Base-by-base conservation (phyloP, 1,140 invertebrate species). In the Cotesia typhae region DNA sequence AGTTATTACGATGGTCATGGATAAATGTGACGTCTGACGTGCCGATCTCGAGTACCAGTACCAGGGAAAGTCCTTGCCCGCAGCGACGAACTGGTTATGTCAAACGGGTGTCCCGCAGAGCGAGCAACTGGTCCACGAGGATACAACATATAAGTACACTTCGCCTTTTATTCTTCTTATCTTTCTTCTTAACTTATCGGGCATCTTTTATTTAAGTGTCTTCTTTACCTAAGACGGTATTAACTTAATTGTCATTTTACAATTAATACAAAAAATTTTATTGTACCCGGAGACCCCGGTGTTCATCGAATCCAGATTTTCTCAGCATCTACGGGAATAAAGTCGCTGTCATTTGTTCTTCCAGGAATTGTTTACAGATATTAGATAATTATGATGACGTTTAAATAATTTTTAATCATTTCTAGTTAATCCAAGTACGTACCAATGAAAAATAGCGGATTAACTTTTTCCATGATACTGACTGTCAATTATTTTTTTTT, bases 51-150 rank as follows among this genome's bases (percentile, higher is more conserved):
- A 55, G 9, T 57, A 12, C 1, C 60, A 12, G 37, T 12, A 53
- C 14, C 1, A 67, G 17, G 47, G 64, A 53, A 65, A 70, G 60
- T 61, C 72, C 41, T 36, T 51, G 12, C 35, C 36, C 47, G 52
- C 36, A 61, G 20, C 53, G 20, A 41, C 53, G 73, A 73, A 78
- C 76, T 78, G 66, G 64, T 67, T 67, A 67, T 67, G 64, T 67
- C 64, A 67, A 67, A 67, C 64, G 17, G 35, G 14, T 41, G 64
- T 67, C 64, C 47, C 51, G 64, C 47, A 20, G 64, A 20, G 64
- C n/a, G 9, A 14, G 37, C 47, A 67, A 67, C 64, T 47, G 64
- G 64, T 67, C 61, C 37, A 17, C 12, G 14, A 67, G 10, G 9
- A 37, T 9, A 52, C 9, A 17, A 17, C 17, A 17, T 17, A 17